Conservation (phyloP, 1,140 invertebrate species). For the Tribolium castaneum region DNA sequence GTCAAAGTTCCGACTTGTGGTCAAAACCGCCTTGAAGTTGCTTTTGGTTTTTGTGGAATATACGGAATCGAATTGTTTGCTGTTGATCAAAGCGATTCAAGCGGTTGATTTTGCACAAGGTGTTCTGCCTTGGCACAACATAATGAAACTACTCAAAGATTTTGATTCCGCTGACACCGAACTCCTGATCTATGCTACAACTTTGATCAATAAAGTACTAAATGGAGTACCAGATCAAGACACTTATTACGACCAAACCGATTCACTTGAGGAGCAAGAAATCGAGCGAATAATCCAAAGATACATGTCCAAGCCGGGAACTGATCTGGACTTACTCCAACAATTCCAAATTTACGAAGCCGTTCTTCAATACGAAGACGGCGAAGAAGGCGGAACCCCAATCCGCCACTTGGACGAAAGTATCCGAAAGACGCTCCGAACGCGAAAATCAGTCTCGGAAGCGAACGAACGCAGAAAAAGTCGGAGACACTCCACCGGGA, state of each 20-base stretch:
- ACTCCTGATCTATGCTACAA: constrained; percentile 95
- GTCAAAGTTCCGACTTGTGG: constrained; percentile 96
- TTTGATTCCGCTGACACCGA: constrained; percentile 96
- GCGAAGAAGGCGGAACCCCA: constrained; percentile 74
- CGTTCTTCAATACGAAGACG: constrained; percentile 90
- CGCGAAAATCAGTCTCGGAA: constrained; percentile 74
- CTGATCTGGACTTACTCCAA: constrained; percentile 91
- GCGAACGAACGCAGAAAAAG: constrained; percentile 80
- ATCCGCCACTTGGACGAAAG: constrained; percentile 83
- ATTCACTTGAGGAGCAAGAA: constrained; percentile 95
- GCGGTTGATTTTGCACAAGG: constrained; percentile 85
- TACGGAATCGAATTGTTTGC: constrained; percentile 92
- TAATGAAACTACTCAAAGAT: constrained; percentile 89
- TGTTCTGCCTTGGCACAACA: constrained; percentile 69
- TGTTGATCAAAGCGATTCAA: constrained; percentile 89
- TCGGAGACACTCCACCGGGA: constrained; percentile 78
- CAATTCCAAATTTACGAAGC: constrained; percentile 97
- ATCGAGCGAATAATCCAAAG: constrained; percentile 93
- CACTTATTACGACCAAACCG: constrained; percentile 98
- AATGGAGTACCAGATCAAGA: constrained; percentile 97
- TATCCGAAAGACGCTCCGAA: constrained; percentile 80
- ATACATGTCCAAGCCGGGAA: constrained; percentile 94
- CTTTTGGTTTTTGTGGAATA: constrained; percentile 99
- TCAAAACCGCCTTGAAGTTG: constrained; percentile 97
- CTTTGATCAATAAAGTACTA: constrained; percentile 95